Percentiles rank a stretch among this genome's conserved stretches.
Conservation (phyloP, 2,797 vertebrate genomes). For the Catamblyrhynchus diadema region DNA sequence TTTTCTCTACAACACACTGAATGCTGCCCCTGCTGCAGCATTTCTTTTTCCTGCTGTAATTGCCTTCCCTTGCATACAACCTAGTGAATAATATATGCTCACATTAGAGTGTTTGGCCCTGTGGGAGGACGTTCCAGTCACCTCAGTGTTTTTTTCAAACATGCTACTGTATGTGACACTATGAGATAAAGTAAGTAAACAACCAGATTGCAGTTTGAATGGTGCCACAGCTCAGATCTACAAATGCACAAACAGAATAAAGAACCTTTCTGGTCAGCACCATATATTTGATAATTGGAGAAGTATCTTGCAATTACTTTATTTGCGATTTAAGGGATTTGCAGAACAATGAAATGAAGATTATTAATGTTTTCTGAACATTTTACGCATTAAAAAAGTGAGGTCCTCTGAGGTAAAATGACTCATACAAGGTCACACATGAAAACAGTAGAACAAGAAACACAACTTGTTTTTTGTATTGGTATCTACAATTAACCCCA, state of each 20-base stretch:
- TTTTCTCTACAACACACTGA: not conserved
- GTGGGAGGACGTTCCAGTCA: conserved; percentile 61
- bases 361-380: not conserved
- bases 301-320: not conserved
- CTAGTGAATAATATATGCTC: conserved; percentile 69
- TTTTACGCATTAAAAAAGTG: not conserved
- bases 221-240: not conserved
- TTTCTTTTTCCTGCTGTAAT: conserved; percentile 52
- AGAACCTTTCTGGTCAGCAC: not conserved
- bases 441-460: not conserved
- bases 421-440: conserved; percentile 2
- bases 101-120: conserved; percentile 63
- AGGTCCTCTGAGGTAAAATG: not conserved
- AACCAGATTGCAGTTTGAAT: conserved; percentile 18
- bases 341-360: not conserved
- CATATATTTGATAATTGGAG: not conserved
- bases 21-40: not conserved
- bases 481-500: not conserved
- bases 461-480: not conserved
- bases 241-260: not conserved
- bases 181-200: conserved; percentile 62
- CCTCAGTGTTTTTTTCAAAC: conserved; percentile 42
- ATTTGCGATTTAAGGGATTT: not conserved
- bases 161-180: conserved; percentile 54
- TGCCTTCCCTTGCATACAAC: conserved; percentile 55